A percentile compares a stretch with the other conserved stretches of the same genome.
phyloP scores from a whole-genome alignment of 2,113 vertebrate genomes.

The Poeciliopsis occidentalis region DNA sequence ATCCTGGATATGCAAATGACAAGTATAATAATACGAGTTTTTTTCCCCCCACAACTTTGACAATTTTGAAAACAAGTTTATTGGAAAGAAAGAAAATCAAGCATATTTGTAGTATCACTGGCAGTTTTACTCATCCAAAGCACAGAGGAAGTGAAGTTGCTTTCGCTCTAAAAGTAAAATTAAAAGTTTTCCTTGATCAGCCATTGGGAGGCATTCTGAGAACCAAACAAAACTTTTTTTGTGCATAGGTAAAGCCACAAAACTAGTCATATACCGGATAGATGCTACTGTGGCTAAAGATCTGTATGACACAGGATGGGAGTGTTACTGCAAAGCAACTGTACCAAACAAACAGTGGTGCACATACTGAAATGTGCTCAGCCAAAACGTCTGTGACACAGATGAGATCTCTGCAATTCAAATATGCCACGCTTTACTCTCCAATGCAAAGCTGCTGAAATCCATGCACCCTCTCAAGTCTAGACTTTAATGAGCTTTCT shows the following conservation, averaged over 20 bases:
- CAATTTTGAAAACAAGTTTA: constrained; percentile 16
- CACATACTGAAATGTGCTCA: constrained; percentile 11
- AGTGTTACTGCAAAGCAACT: constrained; percentile 19
- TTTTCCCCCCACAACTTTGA: not conserved
- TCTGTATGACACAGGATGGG: constrained; percentile 51
- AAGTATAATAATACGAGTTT: not conserved
- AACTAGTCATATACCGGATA: constrained; percentile 31
- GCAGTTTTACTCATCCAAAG: constrained; percentile 28
- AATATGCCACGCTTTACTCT: constrained; percentile 33
- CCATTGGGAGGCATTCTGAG: constrained; percentile 12
- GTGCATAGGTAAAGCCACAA: constrained; percentile 42
- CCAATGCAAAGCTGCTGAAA: constrained; percentile 37
- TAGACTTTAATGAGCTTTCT: constrained; percentile 77
- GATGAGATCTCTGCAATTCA: constrained; percentile 29
- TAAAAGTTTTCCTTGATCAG: constrained; percentile 3
- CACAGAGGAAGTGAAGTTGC: constrained; percentile 26
- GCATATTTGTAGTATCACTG: not conserved
- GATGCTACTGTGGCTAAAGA: constrained; percentile 39
- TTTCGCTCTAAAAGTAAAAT: constrained; percentile 4
- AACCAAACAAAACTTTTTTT: constrained; percentile 28
- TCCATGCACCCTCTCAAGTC: constrained; percentile 47
- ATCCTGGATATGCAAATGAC: constrained; percentile 24
- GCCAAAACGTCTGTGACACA: constrained; percentile 14
- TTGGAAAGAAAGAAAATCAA: not conserved
- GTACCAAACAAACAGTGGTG: constrained; percentile 12